Percentiles rank a stretch among this genome's conserved stretches.
Conservation (phyloP, 2,888 invertebrate species). For the Muschampia staudingeri region DNA sequence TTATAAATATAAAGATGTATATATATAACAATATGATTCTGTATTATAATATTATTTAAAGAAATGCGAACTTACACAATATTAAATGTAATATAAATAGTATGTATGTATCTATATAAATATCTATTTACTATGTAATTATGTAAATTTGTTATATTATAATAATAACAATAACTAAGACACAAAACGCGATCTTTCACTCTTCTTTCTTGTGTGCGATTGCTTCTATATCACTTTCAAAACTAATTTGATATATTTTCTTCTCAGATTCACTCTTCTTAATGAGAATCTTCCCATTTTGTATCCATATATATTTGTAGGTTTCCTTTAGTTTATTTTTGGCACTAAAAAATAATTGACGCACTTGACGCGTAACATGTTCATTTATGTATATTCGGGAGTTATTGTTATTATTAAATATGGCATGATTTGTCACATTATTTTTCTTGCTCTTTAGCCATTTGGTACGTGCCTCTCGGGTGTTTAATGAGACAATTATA, state of each 20-base stretch:
- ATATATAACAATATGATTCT: no score
- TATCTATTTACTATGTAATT: no score
- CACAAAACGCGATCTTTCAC: neutral
- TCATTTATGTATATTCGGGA: conserved; percentile 53
- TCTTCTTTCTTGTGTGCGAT: neutral
- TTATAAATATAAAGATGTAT: no score
- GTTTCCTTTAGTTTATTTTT: conserved; percentile 46
- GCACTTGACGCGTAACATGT: conserved; percentile 28
- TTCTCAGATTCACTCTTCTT: conserved; percentile 43
- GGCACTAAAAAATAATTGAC: conserved; percentile 46
- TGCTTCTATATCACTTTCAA: conserved; percentile 41
- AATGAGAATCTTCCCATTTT: neutral
- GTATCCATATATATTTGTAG: conserved; percentile 54
- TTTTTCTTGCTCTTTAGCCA: conserved; percentile 44
- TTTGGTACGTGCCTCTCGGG: conserved; percentile 22
- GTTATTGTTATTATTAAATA: conserved; percentile 33
- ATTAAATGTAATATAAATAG: no score
- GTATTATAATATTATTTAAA: neutral
- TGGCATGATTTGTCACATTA: conserved; percentile 25
- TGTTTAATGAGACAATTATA: conserved; percentile 30
- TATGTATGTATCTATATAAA: no score
- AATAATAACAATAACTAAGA: no score
- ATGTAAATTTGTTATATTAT: no score
- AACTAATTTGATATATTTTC: conserved; percentile 42
- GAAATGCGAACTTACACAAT: neutral